These are phyloP conservation scores for Drosophila ficusphila DNA, from an alignment of 1,140 invertebrate genomes.

Conservation along the genomic window DNA sequence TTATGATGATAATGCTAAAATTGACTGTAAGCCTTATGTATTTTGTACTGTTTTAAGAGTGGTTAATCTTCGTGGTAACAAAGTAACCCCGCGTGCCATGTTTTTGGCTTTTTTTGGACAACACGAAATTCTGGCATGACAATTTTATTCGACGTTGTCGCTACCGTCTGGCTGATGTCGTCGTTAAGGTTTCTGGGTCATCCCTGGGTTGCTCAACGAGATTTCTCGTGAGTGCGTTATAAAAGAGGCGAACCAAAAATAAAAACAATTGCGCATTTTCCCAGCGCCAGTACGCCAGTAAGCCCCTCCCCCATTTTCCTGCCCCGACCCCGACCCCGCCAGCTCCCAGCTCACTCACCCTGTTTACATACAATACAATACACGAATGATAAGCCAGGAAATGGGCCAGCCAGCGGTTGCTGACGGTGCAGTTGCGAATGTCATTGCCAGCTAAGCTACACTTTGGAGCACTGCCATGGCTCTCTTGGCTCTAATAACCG, in stretches of 20 bases:
- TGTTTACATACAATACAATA: conserved; percentile 65
- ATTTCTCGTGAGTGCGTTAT: conserved; percentile 44
- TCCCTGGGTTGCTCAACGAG: conserved; percentile 60
- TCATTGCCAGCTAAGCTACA: conserved; percentile 57
- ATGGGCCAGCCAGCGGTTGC: conserved; percentile 48
- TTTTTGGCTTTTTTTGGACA: conserved; percentile 34
- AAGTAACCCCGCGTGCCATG: not conserved
- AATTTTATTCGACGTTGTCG: conserved; percentile 46
- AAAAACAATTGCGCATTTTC: conserved; percentile 79
- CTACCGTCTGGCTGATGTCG: conserved; percentile 36
- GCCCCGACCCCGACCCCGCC: no score
- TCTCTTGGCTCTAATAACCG: conserved; percentile 65
- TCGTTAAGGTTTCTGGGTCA: conserved; percentile 71
- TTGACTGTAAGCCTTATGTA: no score
- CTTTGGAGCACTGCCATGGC: conserved; percentile 14
- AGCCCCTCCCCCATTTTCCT: not conserved
- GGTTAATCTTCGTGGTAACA: conserved; percentile 17
- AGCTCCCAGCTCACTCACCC: not conserved
- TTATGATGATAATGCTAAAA: no score
- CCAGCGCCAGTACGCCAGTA: conserved; percentile 38
- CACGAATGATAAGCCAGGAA: conserved; percentile 53
- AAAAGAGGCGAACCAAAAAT: conserved; percentile 3
- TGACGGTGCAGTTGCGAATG: conserved; percentile 50
- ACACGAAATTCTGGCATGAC: conserved; percentile 67
- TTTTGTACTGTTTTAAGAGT: no score